Evolutionary conservation across 2,888 invertebrate genomes (phyloP), one percentile per base, ranked within the genome.

Genomic region (Cybosia mesomella): DNA sequence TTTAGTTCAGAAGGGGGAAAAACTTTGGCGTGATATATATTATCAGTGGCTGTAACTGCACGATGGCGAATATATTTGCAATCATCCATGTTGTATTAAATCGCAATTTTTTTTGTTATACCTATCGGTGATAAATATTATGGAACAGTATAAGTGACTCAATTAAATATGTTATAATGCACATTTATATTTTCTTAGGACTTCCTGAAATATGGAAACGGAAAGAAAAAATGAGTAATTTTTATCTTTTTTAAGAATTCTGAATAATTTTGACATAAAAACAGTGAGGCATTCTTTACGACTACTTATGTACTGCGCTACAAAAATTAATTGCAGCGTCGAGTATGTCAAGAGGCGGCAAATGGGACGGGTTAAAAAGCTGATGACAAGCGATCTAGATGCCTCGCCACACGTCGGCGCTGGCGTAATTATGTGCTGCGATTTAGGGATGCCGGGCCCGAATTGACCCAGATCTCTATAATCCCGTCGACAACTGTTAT

Each of bases 381-480:
- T 82, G 83, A 82, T 79, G 80, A 81, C 79, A 81, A 83, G 84
- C 80, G 78, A 75, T 74, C 76, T 83, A 83, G 85, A 86, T 85
- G 83, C 77, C 80, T 76, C 74, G 80, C 82, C 79, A 84, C 84
- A 86, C 86, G 83, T 82, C 80, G 79, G 70, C 79, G 72, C 81
- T 76, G 71, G 75, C 73, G 85, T 87, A 89, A 90, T 90, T 89
- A 90, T 90, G 87, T 89, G 86, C 84, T 76, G 88, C 87, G 89
- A 89, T 91, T 91, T 89, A 86, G 85, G 87, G 85, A 85, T 83
- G 83, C 80, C 80, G 74, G 76, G 76, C 80, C 79, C 75, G 84
- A 85, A 86, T 86, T 89, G 88, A 91, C 91, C 91, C 86, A 91
- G 84, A 90, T 91, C 83, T 82, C 74, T 73, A 83, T 88, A 87